Percentiles rank a stretch among this genome's conserved stretches.
These are phyloP conservation scores for Bombus vancouverensis DNA, from an alignment of 1,140 invertebrate genomes.

Conservation along the genomic window DNA sequence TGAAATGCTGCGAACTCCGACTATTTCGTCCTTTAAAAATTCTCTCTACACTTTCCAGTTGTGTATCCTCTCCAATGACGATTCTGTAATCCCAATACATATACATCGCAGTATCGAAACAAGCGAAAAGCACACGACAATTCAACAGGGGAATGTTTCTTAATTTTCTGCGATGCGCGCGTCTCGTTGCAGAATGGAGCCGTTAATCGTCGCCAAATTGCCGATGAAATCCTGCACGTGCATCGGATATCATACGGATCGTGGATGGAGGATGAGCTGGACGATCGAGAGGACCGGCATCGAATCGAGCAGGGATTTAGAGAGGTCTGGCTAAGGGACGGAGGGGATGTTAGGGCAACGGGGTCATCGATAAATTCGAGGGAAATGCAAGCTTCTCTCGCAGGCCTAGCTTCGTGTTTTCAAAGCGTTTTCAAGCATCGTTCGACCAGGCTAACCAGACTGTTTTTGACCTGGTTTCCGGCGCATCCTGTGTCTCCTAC, in stretches of 20 bases:
- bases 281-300: slow-evolving; percentile 19
- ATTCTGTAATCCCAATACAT: no score
- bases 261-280: neutral
- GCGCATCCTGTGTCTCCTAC: slow-evolving; percentile 10
- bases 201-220: slow-evolving; percentile 24
- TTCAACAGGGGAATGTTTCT: no score
- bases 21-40: no score
- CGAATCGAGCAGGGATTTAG: slow-evolving; percentile 30
- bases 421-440: slow-evolving; percentile 57
- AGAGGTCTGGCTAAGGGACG: neutral
- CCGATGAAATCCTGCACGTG: slow-evolving; percentile 17
- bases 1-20: no score
- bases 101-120: no score
- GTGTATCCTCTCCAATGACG: no score
- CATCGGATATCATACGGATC: slow-evolving; percentile 8
- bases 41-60: no score
- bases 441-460: slow-evolving; percentile 53
- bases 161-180: no score
- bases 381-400: slow-evolving; percentile 29
- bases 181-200: neutral
- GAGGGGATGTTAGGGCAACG: slow-evolving; percentile 9
- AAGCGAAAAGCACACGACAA: no score
- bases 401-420: slow-evolving; percentile 34
- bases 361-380: slow-evolving; percentile 55
- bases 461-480: slow-evolving; percentile 62